Evolutionary conservation across 1,140 invertebrate species (phyloP), one percentile per base, ranked within the genome.

Genomic region (Drosophila tsacasi): DNA sequence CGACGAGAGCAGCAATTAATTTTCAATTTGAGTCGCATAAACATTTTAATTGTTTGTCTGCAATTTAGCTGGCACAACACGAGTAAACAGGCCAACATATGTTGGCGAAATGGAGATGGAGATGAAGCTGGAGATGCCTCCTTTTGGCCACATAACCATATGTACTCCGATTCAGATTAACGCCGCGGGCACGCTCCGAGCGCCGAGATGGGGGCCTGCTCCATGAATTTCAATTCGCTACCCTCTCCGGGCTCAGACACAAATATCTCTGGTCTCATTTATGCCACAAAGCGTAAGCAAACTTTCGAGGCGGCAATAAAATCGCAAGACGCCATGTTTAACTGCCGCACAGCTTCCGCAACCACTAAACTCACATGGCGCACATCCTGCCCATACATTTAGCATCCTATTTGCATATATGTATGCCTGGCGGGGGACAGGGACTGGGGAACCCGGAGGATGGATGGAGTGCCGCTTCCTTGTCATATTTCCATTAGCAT

Each of bases 401-500:
- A 50, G 52, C 59, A 52, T 83, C 64, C 60, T 83, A 86, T 85
- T 85, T 85, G 62, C 83, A 85, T 85, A 84, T 68, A 39, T 68
- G 23, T 68, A 49, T 66, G 23, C 15, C 32, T 55, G 60, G 44
- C 21, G 13, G 44, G 7, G 44, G 40, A 2, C 44, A 15, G 10
- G 44, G 19, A 46, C 10, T 19, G 46, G 7, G 46, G 47, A n/a
- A 17, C 62, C 61, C 47, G 44, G 40, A 58, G 68, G 35, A 59
- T 40, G 62, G 60, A 63, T 72, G 67, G 54, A 72, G 54, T 47
- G 58, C 68, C 61, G 62, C 66, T 77, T 67, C 76, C 74, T 59
- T 81, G 83, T 87, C 83, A 83, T 83, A 84, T 89, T 90, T 89
- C 85, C 84, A 89, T 89, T 89, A 89, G 85, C 85, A 84, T 84